Evolutionary conservation across 2,113 vertebrate species (phyloP), one percentile per base, ranked within the genome.

Genomic region (Vulpes ferrilata): DNA sequence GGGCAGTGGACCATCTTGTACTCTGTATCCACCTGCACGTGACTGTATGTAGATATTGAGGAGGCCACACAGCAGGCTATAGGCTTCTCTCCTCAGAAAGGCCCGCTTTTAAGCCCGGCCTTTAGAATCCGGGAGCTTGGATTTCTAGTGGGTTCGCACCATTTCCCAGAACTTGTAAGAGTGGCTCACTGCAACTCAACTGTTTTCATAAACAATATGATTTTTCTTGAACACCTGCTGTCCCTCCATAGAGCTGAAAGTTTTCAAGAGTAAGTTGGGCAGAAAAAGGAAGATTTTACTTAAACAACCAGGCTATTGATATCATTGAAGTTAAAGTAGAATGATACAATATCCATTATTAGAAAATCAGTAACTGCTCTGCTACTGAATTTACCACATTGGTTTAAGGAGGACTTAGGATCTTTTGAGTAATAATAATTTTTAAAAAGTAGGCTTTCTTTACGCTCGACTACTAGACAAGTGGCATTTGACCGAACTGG

Each of bases 291-390:
- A 43, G 12, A 3, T 91, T 84, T 71, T 38, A 35, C 57, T 84
- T 43, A 51, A 71, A 83, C 55, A 95, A 38, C 43, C 19, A 84
- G 73, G 23, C 60, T 69, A 53, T 74, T 65, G 60, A 64, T 81
- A 67, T 78, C 69, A 51, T 20, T 93, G 53, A 76, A 93, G 81
- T 87, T 53, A 57, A 65, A 96, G n/a, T 59, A 43, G 38, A 88
- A 92, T 84, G 55, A 64, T 48, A 57, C 51, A 60, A n/a, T 88
- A 74, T 69, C 32, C n/a, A 6, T 88, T 64, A 64, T 60, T 51
- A 73, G 93, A 88, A 74, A 74, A 89, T 35, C 64, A 80, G 5
- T 90, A 74, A 53, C 35, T 38, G 81, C 57, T 74, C 23, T 60
- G 38, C 74, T 62, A 30, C 32, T 93, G 32, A 86, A 35, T 60